Evolutionary conservation across 2,888 invertebrate genomes (phyloP), one percentile per base, ranked within the genome.

Genomic region (Amorpha juglandis): DNA sequence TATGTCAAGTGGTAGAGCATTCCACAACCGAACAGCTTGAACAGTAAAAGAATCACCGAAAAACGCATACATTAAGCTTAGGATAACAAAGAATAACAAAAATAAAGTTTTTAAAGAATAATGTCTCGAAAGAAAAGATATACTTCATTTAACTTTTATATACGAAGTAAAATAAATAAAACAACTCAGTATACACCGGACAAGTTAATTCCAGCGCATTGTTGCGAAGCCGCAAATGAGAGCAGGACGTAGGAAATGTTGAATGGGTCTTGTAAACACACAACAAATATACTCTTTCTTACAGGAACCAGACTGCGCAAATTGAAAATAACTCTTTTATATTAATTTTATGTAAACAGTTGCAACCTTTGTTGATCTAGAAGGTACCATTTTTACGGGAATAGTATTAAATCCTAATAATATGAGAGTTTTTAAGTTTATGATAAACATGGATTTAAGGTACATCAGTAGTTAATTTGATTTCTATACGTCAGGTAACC

Each of bases 221-320:
- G 38, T 55, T 55, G 55, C 27, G 27, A 52, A 52, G 52, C 27
- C 11, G 45, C 55, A 55, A 55, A 55, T 35, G 55, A 55, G 27
- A 27, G 45, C 14, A 14, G 50, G n/a, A n/a, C 38, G 38, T 55
- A 55, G 38, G 55, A 55, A 55, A 55, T 16, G 55, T 55, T 38
- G 55, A 38, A 55, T 16, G 55, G 55, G 35, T 55, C 55, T 35
- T 35, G 55, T 55, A 38, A 38, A 38, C n/a, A 1, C 16, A 16
- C 35, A 55, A 55, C 55, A 55, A 55, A 55, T 35, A 55, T 35
- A 55, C 55, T 38, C 16, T 38, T 38, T 53, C 53, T 55, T 55
- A 16, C 35, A 35, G 55, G 16, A 55, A 19, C 50, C 50, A 19
- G 19, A 50, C 19, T 55, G 63, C 35, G 12, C 14, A 16, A 16